Conservation (phyloP, 2,888 invertebrate species). For the Myathropa florea region DNA sequence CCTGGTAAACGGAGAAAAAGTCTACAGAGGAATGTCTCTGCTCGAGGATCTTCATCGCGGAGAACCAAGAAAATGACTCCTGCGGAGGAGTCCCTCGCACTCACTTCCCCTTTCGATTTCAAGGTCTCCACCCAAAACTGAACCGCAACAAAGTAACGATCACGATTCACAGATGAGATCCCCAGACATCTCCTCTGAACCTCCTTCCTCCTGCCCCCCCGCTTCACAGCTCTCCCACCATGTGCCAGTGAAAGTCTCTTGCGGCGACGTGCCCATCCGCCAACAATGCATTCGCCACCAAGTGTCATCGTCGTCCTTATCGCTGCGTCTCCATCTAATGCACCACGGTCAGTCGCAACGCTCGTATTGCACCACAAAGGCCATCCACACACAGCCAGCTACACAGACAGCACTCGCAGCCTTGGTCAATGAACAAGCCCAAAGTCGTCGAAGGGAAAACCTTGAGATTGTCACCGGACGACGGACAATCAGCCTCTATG, state of each 20-base stretch:
- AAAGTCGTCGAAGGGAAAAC: conserved; percentile 58
- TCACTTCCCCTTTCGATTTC: too few species aligned
- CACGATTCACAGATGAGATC: not conserved
- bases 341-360: conserved; percentile 17
- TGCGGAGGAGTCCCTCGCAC: too few species aligned
- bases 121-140: too few species aligned
- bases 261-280: not conserved
- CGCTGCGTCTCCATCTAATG: conserved; percentile 42
- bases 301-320: conserved; percentile 40
- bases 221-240: too few species aligned
- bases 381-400: not conserved
- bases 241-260: not conserved
- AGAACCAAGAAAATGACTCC: too few species aligned
- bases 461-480: conserved; percentile 64
- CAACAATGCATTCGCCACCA: not conserved
- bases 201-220: too few species aligned
- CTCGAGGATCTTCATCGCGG: too few species aligned
- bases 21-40: too few species aligned
- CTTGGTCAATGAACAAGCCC: conserved; percentile 45
- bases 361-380: conserved; percentile 31
- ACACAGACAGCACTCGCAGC: conserved; percentile 9
- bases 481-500: conserved; percentile 65
- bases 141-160: too few species aligned
- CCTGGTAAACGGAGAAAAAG: too few species aligned
- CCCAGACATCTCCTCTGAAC: not conserved